These are phyloP conservation scores for Bufo gargarizans DNA, from an alignment of 2,113 vertebrate genomes.

Conservation along the genomic window DNA sequence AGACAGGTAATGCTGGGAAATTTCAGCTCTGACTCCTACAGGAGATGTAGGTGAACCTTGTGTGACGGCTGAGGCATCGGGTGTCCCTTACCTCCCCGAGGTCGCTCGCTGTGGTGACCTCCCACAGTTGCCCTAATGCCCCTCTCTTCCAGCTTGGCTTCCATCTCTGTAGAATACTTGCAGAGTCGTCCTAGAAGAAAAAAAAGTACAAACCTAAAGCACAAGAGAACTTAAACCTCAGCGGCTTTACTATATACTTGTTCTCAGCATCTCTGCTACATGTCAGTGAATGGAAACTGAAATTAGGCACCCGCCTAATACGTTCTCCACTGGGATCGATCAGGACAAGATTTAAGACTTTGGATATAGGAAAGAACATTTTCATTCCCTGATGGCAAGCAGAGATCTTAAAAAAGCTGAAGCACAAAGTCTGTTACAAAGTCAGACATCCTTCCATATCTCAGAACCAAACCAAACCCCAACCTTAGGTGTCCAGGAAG, in stretches of 20 bases:
- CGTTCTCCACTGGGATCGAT: too few relatives aligned
- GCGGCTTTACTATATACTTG: not conserved
- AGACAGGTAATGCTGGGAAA: too few relatives aligned
- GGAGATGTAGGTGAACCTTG: not conserved
- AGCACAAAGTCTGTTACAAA: too few relatives aligned
- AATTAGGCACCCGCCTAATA: too few relatives aligned
- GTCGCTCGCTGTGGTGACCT: slow-evolving; percentile 77
- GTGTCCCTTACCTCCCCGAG: slow-evolving; percentile 81
- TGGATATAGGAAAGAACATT: too few relatives aligned
- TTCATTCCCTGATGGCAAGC: too few relatives aligned
- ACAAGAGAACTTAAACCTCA: not conserved
- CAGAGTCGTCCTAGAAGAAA: slow-evolving; percentile 82
- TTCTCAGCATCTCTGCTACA: not conserved
- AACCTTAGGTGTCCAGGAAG: too few relatives aligned
- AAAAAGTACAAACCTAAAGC: not conserved
- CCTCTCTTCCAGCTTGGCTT: slow-evolving; percentile 72
- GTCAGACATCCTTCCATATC: too few relatives aligned
- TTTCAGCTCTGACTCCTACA: too few relatives aligned
- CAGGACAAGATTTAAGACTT: too few relatives aligned
- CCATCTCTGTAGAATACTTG: slow-evolving; percentile 81
- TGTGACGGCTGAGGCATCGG: not conserved
- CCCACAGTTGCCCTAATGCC: slow-evolving; percentile 78
- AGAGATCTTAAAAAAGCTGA: too few relatives aligned
- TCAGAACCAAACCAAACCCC: too few relatives aligned
- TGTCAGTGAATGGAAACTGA: not conserved